Percentiles rank a stretch among this genome's conserved stretches.
Evolutionary conservation across 2,113 vertebrate species (phyloP).

Genomic region (Antidorcas marsupialis): DNA sequence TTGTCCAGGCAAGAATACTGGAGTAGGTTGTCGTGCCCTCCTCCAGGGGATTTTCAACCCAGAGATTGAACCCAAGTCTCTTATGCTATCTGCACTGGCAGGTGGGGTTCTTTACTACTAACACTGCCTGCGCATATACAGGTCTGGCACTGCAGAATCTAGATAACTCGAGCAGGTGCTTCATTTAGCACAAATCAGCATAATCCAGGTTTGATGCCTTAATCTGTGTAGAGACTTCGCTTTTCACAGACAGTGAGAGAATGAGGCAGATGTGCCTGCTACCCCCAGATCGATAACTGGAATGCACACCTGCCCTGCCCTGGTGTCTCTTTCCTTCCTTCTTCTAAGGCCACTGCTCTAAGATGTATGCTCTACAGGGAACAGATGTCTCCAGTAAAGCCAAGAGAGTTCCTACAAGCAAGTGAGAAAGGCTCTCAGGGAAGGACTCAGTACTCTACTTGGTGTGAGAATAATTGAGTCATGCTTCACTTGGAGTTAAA

Average conservation of each 20-base stretch:
- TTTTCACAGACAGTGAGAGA: background rate
- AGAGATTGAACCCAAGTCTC: background rate
- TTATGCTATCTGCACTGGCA: background rate
- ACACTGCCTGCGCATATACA: background rate
- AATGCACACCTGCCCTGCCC: background rate
- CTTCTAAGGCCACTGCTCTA: background rate
- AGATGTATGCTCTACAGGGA: background rate
- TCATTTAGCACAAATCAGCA: background rate
- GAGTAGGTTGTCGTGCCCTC: background rate
- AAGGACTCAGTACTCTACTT: background rate
- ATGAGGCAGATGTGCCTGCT: background rate
- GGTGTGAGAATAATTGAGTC: constrained; percentile 1
- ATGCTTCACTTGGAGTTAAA: constrained; percentile 26
- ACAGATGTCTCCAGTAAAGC: background rate
- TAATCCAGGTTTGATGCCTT: background rate
- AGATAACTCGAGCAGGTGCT: background rate
- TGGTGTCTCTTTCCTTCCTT: background rate
- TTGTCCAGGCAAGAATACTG: background rate
- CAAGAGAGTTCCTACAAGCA: background rate
- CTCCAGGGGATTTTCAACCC: background rate
- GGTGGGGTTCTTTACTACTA: background rate
- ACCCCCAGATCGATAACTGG: background rate
- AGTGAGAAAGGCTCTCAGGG: background rate
- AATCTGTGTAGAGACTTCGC: background rate
- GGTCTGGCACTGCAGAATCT: background rate